Base-by-base conservation (phyloP, 2,797 vertebrate genomes). In the Diceros bicornis region DNA sequence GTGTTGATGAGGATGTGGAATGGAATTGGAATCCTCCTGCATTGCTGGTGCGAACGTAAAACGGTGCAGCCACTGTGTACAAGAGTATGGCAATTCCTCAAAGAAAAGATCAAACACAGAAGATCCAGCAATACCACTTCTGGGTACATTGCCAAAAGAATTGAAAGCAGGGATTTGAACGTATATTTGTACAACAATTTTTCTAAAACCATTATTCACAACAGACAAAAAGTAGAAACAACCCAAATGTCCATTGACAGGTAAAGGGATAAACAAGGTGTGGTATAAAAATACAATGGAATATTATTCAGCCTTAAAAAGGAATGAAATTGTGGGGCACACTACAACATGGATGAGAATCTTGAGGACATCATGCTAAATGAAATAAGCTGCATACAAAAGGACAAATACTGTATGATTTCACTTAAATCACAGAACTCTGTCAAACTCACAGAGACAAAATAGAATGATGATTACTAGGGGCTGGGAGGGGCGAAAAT, bases 361-460 rank as follows among this genome's bases (percentile, higher is more conserved):
- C 77, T 83, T 92, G 52, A 95, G 69, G 32, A 83, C 47, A 91
- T 61, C 64, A 93, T 59, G 32, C 71, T 92, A 91, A 61, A 5
- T 62, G 55, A 95, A 96, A 82, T 89, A 91, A 95, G 47, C 34
- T 61, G 96, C 50, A 89, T 14, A 96, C 27, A 74, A 89, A 89
- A 82, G 18, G 34, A 69, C 71, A 97, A 96, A 57, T 72, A 75
- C 34, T 50, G 14, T 32, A 59, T 88, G 72, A 91, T 68, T 89
- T 37, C 57, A 93, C 14, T 93, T 86, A 72, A 32, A 84, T 75
- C 20, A 68, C 59, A 25, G 7, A 95, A 86, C 52, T 52, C 5
- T 82, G n/a, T 84, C 34, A 86, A 72, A 94, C 52, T 81, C 37
- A 91, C 27, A 61, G 14, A 84, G 47, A 68, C 57, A 92, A 91